Conservation (phyloP, 1,140 invertebrate genomes). For the Bombus vancouverensis region DNA sequence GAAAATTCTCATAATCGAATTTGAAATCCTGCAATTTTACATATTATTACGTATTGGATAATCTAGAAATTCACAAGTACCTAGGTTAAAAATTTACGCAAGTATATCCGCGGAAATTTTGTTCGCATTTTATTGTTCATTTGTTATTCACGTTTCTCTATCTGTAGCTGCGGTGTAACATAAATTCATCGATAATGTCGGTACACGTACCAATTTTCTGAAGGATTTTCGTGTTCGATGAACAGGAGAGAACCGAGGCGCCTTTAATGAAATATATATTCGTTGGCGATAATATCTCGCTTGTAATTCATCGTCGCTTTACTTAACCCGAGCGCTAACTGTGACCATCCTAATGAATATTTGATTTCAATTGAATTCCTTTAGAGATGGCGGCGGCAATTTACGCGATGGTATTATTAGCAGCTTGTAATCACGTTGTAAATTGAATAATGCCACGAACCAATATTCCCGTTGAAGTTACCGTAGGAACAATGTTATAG, state of each 20-base stretch:
- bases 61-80: background rate
- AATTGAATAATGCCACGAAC: conserved; percentile 36
- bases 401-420: conserved; percentile 28
- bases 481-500: background rate
- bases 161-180: background rate
- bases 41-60: no score
- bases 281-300: background rate
- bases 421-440: conserved; percentile 32
- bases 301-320: conserved; percentile 28
- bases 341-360: conserved; percentile 33
- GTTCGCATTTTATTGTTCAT: background rate
- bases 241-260: background rate
- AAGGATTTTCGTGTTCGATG: background rate
- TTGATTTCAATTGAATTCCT: conserved; percentile 41
- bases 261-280: background rate
- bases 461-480: conserved; percentile 28
- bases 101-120: background rate
- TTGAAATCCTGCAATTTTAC: background rate
- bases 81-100: background rate
- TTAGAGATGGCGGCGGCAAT: conserved; percentile 19
- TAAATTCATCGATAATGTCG: background rate
- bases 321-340: background rate
- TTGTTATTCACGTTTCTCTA: background rate
- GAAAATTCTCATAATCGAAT: no score
- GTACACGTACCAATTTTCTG: background rate